A percentile compares a stretch with the other conserved stretches of the same genome.
phyloP scores from a whole-genome alignment of 2,888 invertebrate species.

The Electrophaes corylata region DNA sequence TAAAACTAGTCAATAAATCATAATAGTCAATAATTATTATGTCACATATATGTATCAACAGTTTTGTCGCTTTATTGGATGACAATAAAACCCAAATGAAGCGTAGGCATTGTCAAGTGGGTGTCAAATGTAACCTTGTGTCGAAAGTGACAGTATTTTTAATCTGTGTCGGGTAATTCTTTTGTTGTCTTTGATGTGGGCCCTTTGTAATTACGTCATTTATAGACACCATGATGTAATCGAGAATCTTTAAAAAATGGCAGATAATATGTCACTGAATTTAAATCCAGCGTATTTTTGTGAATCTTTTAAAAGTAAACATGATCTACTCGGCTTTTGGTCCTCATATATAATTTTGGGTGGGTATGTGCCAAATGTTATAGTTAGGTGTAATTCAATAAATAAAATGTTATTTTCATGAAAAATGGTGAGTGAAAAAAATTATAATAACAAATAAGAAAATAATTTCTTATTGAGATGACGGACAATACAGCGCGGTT shows the following conservation, averaged over 20 bases:
- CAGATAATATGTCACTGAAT: too few relatives aligned
- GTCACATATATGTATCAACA: constrained; percentile 13
- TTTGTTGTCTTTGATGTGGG: constrained; percentile 46
- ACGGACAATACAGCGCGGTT: too few relatives aligned
- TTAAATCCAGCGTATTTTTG: too few relatives aligned
- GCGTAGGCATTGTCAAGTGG: constrained; percentile 59
- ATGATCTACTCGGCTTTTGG: too few relatives aligned
- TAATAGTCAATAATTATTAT: neutral
- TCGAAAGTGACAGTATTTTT: constrained; percentile 61
- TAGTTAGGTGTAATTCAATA: too few relatives aligned
- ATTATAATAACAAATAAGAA: too few relatives aligned
- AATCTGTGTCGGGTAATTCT: constrained; percentile 47
- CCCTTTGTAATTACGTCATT: constrained; percentile 45
- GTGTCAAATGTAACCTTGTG: constrained; percentile 58
- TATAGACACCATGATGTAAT: constrained; percentile 9
- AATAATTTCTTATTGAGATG: too few relatives aligned
- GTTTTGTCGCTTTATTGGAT: constrained; percentile 39
- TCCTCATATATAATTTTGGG: too few relatives aligned
- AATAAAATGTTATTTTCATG: too few relatives aligned
- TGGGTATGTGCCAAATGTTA: too few relatives aligned
- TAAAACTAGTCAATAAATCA: neutral
- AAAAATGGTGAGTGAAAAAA: too few relatives aligned
- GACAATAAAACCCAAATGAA: constrained; percentile 41
- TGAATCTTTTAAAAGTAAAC: too few relatives aligned
- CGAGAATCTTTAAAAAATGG: neutral